Conservation (phyloP, 2,797 vertebrate genomes). For the Sebastes matsubarae region DNA sequence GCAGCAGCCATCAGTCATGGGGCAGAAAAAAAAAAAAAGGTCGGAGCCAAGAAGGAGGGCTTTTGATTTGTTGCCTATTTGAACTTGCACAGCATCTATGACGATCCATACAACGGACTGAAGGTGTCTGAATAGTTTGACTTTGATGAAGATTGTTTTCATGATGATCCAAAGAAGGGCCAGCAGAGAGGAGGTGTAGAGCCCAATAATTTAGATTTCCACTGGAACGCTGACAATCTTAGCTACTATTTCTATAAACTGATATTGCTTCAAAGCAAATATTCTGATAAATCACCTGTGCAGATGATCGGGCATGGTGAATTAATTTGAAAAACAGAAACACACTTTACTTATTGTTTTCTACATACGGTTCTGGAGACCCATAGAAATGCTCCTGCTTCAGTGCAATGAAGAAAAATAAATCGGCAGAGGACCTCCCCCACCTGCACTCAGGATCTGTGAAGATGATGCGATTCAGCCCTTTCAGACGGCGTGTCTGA, state of each 20-base stretch:
- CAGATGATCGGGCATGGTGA: not conserved
- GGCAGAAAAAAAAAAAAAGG: not conserved
- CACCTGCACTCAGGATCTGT: not conserved
- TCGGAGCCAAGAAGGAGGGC: not conserved
- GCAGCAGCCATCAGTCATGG: not conserved
- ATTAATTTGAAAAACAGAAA: not conserved
- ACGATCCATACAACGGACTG: not conserved
- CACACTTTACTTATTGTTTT: not conserved
- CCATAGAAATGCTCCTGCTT: not conserved
- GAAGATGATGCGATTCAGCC: not conserved
- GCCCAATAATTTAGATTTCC: not conserved
- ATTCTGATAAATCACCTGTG: not conserved
- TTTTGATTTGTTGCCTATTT: conserved; percentile 14
- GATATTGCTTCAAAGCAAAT: conserved; percentile 1
- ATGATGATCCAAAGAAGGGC: not conserved
- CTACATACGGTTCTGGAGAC: not conserved
- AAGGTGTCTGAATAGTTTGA: not conserved
- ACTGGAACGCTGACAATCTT: not conserved
- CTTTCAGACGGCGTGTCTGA: not conserved
- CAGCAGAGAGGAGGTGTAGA: not conserved
- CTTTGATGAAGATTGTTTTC: not conserved
- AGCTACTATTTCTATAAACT: not conserved
- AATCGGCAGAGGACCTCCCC: not conserved
- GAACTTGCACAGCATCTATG: not conserved
- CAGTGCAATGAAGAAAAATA: not conserved